Evolutionary conservation across 2,113 vertebrate genomes (phyloP).

Genomic region (Strigops habroptila): DNA sequence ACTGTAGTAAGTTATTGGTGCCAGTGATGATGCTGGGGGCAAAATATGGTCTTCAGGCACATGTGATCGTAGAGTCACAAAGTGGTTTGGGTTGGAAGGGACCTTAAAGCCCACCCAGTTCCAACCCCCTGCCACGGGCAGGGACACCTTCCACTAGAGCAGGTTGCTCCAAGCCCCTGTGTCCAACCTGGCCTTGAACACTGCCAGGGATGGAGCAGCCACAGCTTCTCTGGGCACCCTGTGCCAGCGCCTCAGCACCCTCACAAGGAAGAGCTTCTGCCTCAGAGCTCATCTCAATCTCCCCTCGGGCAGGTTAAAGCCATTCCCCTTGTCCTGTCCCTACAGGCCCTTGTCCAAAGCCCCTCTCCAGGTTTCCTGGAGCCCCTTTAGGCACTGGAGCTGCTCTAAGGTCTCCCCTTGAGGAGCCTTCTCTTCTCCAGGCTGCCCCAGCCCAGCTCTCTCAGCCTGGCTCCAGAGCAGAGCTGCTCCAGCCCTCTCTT

Average conservation of each 20-base stretch:
- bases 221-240: too few species aligned
- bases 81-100: background rate
- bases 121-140: background rate
- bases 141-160: background rate
- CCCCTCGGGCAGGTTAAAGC: too few species aligned
- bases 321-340: too few species aligned
- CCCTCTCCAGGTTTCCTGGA: background rate
- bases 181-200: too few species aligned
- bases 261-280: too few species aligned
- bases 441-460: background rate
- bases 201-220: too few species aligned
- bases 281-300: too few species aligned
- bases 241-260: too few species aligned
- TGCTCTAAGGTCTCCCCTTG: background rate
- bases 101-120: background rate
- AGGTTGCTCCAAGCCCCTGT: background rate
- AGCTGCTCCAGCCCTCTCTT: background rate
- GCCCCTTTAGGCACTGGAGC: background rate
- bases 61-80: background rate
- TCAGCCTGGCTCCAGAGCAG: background rate
- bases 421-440: background rate
- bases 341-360: too few species aligned
- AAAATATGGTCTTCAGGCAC: background rate
- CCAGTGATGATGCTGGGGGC: background rate
- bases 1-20: background rate